Conservation (phyloP, 2,888 invertebrate species). For the Eupelmus urozonus region DNA sequence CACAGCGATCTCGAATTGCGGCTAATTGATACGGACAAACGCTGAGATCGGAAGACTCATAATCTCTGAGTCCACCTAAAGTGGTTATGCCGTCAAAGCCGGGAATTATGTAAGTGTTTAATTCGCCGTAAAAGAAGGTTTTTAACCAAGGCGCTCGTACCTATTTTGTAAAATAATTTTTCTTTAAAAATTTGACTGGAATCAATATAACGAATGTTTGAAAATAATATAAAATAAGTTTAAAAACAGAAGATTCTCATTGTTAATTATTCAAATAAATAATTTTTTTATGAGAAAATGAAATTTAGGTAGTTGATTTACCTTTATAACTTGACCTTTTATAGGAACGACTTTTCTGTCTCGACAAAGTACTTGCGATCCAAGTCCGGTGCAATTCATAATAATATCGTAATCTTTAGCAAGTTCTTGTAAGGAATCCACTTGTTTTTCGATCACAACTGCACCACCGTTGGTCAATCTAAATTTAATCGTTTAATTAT, state of each 20-base stretch:
- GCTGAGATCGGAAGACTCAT: slow-evolving; percentile 85
- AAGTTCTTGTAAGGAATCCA: slow-evolving; percentile 82
- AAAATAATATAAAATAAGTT: not conserved
- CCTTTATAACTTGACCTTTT: slow-evolving; percentile 90
- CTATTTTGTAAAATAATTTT: slow-evolving; percentile 71
- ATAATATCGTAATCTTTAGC: slow-evolving; percentile 83
- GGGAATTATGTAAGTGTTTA: slow-evolving; percentile 92
- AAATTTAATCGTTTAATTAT: slow-evolving; percentile 29
- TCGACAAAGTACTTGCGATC: slow-evolving; percentile 86
- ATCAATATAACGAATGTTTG: not conserved
- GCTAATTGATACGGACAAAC: slow-evolving; percentile 86
- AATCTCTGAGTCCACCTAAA: slow-evolving; percentile 91
- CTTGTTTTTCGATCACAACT: slow-evolving; percentile 79
- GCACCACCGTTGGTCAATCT: slow-evolving; percentile 83
- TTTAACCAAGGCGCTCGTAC: slow-evolving; percentile 93
- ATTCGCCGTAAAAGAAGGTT: slow-evolving; percentile 91
- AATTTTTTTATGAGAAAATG: not conserved
- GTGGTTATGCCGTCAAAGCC: slow-evolving; percentile 85
- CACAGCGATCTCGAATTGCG: slow-evolving; percentile 88
- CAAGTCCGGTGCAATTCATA: slow-evolving; percentile 92
- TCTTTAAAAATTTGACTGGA: no score
- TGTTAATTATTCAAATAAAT: not conserved
- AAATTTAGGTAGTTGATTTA: slow-evolving; percentile 66
- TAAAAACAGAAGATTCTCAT: not conserved
- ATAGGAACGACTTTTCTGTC: slow-evolving; percentile 88